Conservation (phyloP, 2,113 vertebrate species). For the Sebastes schlegelii region DNA sequence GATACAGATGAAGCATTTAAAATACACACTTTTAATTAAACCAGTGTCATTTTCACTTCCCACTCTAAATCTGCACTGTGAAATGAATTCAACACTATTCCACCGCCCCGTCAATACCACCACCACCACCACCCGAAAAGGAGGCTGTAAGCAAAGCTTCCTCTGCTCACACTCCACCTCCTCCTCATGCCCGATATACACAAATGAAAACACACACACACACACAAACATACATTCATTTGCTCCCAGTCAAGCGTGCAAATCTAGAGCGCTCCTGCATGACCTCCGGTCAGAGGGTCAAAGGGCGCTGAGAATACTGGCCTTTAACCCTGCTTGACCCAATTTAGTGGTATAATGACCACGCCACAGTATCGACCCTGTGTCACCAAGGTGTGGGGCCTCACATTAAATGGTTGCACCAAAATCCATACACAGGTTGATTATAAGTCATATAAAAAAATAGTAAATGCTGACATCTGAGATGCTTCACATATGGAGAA, state of each 20-base stretch:
- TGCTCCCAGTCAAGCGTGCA: slow-evolving; percentile 43
- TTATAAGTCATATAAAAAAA: slow-evolving; percentile 45
- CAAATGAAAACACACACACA: slow-evolving; percentile 33
- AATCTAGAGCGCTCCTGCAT: slow-evolving; percentile 45
- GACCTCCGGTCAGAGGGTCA: slow-evolving; percentile 73
- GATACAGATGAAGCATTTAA: slow-evolving; percentile 68
- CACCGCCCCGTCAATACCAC: slow-evolving; percentile 18
- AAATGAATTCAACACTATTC: slow-evolving; percentile 72
- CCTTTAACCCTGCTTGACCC: slow-evolving; percentile 81
- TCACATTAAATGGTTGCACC: slow-evolving; percentile 65
- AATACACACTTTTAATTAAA: slow-evolving; percentile 77
- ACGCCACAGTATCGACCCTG: slow-evolving; percentile 65
- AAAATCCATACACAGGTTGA: slow-evolving; percentile 70
- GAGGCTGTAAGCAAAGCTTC: slow-evolving; percentile 59
- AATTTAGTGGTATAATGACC: slow-evolving; percentile 80
- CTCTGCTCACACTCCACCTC: slow-evolving; percentile 62
- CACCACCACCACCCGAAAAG: slow-evolving; percentile 38
- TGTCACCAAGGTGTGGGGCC: slow-evolving; percentile 60
- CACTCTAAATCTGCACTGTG: slow-evolving; percentile 79
- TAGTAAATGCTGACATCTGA: slow-evolving; percentile 50
- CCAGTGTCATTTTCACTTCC: slow-evolving; percentile 79
- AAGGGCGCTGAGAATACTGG: slow-evolving; percentile 60
- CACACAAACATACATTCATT: slow-evolving; percentile 24
- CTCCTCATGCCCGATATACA: slow-evolving; percentile 52
- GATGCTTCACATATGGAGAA: slow-evolving; percentile 50